Percentiles rank a stretch among this genome's conserved stretches.
Evolutionary conservation across 1,140 invertebrate genomes (phyloP).

Genomic region (Drosophila leontia): DNA sequence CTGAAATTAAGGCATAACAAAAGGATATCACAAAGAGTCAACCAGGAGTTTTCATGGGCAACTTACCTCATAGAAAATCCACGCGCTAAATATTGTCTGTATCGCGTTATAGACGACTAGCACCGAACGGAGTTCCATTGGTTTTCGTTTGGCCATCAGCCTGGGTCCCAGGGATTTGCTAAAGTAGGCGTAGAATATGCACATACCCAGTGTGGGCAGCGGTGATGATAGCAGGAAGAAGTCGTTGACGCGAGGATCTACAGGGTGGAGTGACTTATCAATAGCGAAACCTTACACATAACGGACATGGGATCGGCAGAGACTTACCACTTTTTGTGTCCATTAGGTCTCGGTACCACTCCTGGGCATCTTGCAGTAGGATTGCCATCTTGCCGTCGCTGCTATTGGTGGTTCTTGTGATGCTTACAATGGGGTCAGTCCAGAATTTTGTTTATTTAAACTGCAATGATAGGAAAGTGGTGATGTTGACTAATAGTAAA

Average conservation of each 20-base stretch:
- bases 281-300: neutral
- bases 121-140: conserved; percentile 92
- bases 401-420: conserved; percentile 13
- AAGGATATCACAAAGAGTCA: too few relatives aligned
- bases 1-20: conserved; percentile 85
- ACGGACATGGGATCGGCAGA: neutral
- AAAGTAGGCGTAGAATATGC: conserved; percentile 93
- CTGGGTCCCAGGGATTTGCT: conserved; percentile 93
- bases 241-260: conserved; percentile 94
- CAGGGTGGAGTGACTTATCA: conserved; percentile 72
- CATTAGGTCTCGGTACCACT: conserved; percentile 92
- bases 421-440: conserved; percentile 12
- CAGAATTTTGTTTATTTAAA: conserved; percentile 5
- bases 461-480: conserved; percentile 6
- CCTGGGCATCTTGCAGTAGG: conserved; percentile 88
- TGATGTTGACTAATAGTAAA: neutral
- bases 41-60: rapidly evolving
- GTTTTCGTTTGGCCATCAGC: conserved; percentile 95
- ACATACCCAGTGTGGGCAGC: conserved; percentile 93
- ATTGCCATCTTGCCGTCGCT: conserved; percentile 66
- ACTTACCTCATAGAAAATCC: conserved; percentile 95
- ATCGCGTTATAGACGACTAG: conserved; percentile 95
- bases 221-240: conserved; percentile 97
- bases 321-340: conserved; percentile 92
- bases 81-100: conserved; percentile 95